Conservation (phyloP, 1,140 invertebrate genomes). For the Camponotus vicinus region DNA sequence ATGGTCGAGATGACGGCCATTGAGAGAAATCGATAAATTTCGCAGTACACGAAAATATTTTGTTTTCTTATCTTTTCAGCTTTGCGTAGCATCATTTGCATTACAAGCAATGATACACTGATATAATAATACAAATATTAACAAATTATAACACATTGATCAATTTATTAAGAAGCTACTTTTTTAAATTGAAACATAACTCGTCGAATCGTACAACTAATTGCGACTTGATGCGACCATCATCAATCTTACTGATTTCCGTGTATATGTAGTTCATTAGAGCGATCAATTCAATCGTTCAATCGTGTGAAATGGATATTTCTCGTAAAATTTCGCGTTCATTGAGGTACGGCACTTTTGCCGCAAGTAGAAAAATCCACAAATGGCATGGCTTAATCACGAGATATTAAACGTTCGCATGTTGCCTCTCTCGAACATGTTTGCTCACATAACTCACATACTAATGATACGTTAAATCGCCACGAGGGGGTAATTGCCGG, state of each 20-base stretch:
- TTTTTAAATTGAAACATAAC: not conserved
- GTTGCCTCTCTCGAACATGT: slow-evolving; percentile 65
- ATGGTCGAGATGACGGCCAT: not conserved
- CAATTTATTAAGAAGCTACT: not conserved
- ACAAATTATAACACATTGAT: not conserved
- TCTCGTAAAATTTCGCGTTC: not conserved
- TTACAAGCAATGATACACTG: not conserved
- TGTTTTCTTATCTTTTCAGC: not conserved
- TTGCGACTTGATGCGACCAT: not conserved
- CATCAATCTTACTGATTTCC: not conserved
- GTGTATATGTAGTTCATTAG: not conserved
- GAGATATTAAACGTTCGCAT: slow-evolving; percentile 59
- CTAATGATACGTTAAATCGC: slow-evolving; percentile 76
- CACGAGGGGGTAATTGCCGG: slow-evolving; percentile 73
- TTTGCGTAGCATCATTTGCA: not conserved
- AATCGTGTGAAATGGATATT: not conserved
- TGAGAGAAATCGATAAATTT: not conserved
- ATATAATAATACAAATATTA: too few species aligned
- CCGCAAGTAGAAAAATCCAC: slow-evolving; percentile 39
- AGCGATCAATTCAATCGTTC: not conserved
- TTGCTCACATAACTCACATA: slow-evolving; percentile 73
- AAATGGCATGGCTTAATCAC: not conserved
- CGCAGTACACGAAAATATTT: not conserved
- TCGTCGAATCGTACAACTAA: not conserved
- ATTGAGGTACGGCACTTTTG: not conserved